Evolutionary conservation across 2,113 vertebrate species (phyloP), one percentile per base, ranked within the genome.

Genomic region (Butorides virescens): DNA sequence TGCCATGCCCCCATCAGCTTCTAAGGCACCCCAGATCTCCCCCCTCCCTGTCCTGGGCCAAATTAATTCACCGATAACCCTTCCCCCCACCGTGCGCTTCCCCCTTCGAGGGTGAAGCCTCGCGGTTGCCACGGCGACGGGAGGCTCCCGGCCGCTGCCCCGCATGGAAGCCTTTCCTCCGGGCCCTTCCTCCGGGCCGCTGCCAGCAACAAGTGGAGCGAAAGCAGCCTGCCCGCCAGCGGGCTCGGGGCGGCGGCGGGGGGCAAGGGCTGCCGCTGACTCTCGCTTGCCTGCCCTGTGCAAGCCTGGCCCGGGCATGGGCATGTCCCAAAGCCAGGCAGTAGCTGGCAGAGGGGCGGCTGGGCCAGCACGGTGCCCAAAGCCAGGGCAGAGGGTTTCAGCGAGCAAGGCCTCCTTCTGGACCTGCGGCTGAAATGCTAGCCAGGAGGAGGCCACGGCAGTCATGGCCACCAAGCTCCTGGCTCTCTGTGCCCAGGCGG

Each of bases 121-220:
- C 7, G 1, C 0, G 9, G 97, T 98, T 97, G 86, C 97, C 97
- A 91, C 22, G 84, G 98, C 83, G 96, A 98, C 95, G 4, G 42
- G 79, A 93, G 83, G 93, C 97, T 88, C 88, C 90, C 77, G 32
- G 9, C 92, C 94, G 92, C 95, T 82, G 96, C 79, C 55, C 53
- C 9, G 89, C 90, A 65, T 9, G 78, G 94, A 95, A 94, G 88
- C 39, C 93, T 39, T 95, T 92, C 93, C 88, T 96, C 93, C 90
- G 5, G 50, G 50, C 26, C 6, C n/a, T 95, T 92, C 93, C 88
- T 96, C 93, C 90, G 5, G 50, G 50, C 26, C 6, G 34, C 73
- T 42, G 78, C 58, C 96, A 96, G 97, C 97, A 93, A 93, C 96
- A 95, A 97, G 96, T 87, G 96, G 59, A 97, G 97, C 97, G 97